These are phyloP conservation scores for Drosophila repleta DNA, from an alignment of 1,140 invertebrate genomes.

Conservation along the genomic window DNA sequence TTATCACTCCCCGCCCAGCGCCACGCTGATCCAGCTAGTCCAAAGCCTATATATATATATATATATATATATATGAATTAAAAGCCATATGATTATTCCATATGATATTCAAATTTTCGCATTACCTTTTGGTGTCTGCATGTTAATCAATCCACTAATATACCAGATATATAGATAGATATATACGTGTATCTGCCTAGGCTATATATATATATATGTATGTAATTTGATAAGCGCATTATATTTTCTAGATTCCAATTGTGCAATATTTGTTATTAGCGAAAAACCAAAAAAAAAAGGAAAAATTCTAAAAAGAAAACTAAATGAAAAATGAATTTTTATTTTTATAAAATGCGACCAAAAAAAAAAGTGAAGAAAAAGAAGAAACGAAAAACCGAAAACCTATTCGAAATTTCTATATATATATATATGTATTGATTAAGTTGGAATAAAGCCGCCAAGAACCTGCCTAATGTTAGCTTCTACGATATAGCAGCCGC, in stretches of 20 bases:
- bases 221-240: conserved; percentile 72
- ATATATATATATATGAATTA: conserved; percentile 24
- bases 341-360: conserved; percentile 82
- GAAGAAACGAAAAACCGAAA: not conserved
- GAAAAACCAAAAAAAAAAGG: conserved; percentile 27
- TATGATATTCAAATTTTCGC: conserved; percentile 53
- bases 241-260: conserved; percentile 77
- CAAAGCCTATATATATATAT: conserved; percentile 10
- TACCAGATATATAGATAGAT: conserved; percentile 43
- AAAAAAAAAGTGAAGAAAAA: conserved; percentile 36
- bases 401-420: conserved; percentile 37
- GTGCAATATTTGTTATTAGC: conserved; percentile 80
- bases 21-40: conserved; percentile 7
- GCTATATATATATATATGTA: conserved; percentile 35
- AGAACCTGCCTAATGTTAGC: conserved; percentile 58
- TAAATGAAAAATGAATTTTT: conserved; percentile 62
- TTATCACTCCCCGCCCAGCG: not conserved
- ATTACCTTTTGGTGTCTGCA: conserved; percentile 78
- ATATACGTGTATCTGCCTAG: conserved; percentile 8
- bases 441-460: conserved; percentile 39
- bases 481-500: conserved; percentile 55
- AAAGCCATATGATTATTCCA: conserved; percentile 49
- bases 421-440: not conserved
- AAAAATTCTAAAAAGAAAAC: conserved; percentile 21
- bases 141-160: conserved; percentile 63